Percentiles rank a stretch among this genome's conserved stretches.
Conservation (phyloP, 2,797 vertebrate species). For the Sphenopsis melanotis region DNA sequence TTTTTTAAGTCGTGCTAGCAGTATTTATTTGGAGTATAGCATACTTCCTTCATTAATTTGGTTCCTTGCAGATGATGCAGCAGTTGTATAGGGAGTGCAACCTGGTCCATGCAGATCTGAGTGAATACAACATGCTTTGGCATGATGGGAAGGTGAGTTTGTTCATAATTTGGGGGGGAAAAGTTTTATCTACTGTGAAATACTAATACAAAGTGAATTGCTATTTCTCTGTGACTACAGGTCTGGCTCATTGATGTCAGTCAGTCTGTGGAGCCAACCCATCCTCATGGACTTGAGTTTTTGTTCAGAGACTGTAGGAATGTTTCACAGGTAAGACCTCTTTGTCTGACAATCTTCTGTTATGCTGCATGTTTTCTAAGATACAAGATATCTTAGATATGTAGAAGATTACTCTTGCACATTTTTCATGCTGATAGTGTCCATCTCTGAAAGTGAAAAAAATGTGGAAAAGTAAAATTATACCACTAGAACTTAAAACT, state of each 20-base stretch:
- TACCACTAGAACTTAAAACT: background rate
- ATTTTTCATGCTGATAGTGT: background rate
- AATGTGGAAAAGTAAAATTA: background rate
- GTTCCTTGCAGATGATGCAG: slow-evolving; percentile 87
- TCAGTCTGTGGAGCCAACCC: slow-evolving; percentile 93
- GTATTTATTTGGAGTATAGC: background rate
- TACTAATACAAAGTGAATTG: background rate
- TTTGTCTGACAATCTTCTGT: background rate
- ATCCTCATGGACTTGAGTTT: slow-evolving; percentile 93
- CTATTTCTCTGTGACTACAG: slow-evolving; percentile 62
- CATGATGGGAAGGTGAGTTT: slow-evolving; percentile 86
- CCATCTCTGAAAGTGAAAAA: background rate
- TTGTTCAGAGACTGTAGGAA: slow-evolving; percentile 96
- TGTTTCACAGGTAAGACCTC: slow-evolving; percentile 84
- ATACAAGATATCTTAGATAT: background rate
- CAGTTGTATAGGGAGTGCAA: slow-evolving; percentile 86
- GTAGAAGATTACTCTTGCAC: background rate
- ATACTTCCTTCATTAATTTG: background rate
- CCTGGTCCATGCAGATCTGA: slow-evolving; percentile 93
- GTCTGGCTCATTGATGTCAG: slow-evolving; percentile 98
- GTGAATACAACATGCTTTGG: slow-evolving; percentile 98
- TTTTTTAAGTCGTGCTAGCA: background rate
- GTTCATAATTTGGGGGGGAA: background rate
- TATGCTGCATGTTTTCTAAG: background rate
- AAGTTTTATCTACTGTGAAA: background rate